Evolutionary conservation across 2,888 invertebrate species (phyloP).

Genomic region (Lasioglossum marginatum): DNA sequence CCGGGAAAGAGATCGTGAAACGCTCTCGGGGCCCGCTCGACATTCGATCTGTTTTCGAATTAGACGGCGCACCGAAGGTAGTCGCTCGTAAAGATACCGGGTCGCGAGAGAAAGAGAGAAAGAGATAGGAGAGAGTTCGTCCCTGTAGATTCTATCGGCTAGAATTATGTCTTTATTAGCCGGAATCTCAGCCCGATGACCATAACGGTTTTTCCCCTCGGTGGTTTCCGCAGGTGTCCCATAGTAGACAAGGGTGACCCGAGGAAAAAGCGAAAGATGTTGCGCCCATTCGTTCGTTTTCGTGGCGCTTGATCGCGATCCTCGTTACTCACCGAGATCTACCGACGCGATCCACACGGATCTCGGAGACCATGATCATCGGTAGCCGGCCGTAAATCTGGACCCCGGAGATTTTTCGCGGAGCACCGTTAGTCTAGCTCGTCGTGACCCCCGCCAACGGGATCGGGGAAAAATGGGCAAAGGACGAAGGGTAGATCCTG

Average conservation of each 20-base stretch:
- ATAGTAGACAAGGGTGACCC: background rate
- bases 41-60: constrained; percentile 75
- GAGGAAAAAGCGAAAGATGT: background rate
- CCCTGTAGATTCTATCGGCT: constrained; percentile 77
- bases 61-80: constrained; percentile 56
- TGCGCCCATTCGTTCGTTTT: constrained; percentile 6
- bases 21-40: constrained; percentile 46
- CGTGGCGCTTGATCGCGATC: constrained; percentile 3
- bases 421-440: background rate
- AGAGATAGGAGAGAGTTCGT: constrained; percentile 52
- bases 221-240: constrained; percentile 71
- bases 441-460: background rate
- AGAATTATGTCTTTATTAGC: constrained; percentile 82
- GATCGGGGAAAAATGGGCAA: background rate
- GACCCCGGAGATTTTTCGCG: background rate
- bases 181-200: constrained; percentile 77
- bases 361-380: background rate
- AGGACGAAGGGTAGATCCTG: constrained; percentile 7
- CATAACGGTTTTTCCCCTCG: constrained; percentile 75
- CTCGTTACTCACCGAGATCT: constrained; percentile 5
- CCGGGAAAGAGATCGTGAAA: constrained; percentile 62
- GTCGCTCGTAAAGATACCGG: constrained; percentile 73
- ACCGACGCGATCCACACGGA: background rate
- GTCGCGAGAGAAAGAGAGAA: constrained; percentile 56
- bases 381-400: constrained; percentile 10